Conservation (phyloP, 2,888 invertebrate species). For the Trimorus sp. region DNA sequence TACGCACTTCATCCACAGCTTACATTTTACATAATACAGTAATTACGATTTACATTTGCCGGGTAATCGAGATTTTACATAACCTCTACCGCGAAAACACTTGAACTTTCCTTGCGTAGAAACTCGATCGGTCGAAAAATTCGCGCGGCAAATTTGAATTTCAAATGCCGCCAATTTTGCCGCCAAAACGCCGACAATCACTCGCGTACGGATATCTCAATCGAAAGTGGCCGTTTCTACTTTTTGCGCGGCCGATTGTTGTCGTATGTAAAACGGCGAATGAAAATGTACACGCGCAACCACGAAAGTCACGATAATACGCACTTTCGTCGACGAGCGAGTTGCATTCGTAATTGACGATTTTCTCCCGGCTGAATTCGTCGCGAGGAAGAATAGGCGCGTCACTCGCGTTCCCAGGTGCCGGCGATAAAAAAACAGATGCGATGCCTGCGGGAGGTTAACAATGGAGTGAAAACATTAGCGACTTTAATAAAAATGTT, state of each 20-base stretch:
- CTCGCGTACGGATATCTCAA: too few species aligned
- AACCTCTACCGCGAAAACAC: too few species aligned
- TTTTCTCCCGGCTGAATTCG: constrained; percentile 60
- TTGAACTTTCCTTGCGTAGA: too few species aligned
- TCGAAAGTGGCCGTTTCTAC: too few species aligned
- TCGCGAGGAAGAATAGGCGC: constrained; percentile 50
- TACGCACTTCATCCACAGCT: too few species aligned
- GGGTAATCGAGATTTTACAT: too few species aligned
- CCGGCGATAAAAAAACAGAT: constrained; percentile 43
- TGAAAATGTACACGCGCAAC: constrained; percentile 22
- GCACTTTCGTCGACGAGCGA: constrained; percentile 58
- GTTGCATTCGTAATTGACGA: constrained; percentile 61
- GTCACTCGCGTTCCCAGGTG: constrained; percentile 49
- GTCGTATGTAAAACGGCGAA: constrained; percentile 25
- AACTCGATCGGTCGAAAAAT: too few species aligned
- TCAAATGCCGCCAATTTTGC: too few species aligned
- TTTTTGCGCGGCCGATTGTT: constrained; percentile 18
- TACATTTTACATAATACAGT: too few species aligned
- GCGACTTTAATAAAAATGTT: constrained; percentile 30
- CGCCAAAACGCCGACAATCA: too few species aligned
- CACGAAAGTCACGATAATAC: constrained; percentile 52
- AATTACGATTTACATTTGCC: too few species aligned
- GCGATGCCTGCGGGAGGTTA: constrained; percentile 40
- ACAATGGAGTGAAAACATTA: constrained; percentile 55
- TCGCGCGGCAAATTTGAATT: too few species aligned